Base-by-base conservation (phyloP, 2,797 vertebrate genomes). In the Darevskia mixta region DNA sequence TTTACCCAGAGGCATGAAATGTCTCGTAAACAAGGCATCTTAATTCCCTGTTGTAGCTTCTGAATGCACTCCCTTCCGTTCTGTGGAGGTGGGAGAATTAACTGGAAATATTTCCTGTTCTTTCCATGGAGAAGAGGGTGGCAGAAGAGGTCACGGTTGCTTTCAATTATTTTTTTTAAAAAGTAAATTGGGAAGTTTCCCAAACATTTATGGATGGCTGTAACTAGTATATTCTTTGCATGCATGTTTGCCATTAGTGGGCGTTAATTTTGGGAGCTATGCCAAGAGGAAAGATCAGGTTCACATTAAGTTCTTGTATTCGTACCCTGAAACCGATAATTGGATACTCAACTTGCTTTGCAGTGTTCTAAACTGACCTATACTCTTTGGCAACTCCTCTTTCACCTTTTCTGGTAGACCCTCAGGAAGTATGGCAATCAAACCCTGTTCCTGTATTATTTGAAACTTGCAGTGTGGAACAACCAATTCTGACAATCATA, bases 391-490 rank as follows among this genome's bases (percentile, higher is more conserved):
- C 87, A 85, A 86, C 92, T 92, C 85, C 86, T 92, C 91, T 94
- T 94, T 94, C 93, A 93, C 93, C 91, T 95, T 64, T 95, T 94
- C 90, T 93, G 88, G 29, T 93, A 80, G 92, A 75, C 91, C 87
- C 84, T 92, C 87, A 92, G 92, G 94, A 95, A 93, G 82, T 67
- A 79, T 92, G 91, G 89, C 93, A 94, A 92, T 94, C 87, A 93
- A 93, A 91, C 85, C 85, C 93, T 92, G 87, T 95, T 95, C 93
- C 94, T 94, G 89, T 94, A 94, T 86, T 83, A 91, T 93, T 95
- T 90, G 89, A 88, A 91, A 87, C 45, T 49, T 91, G 91, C 88
- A 87, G 78, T 89, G 58, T 93, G 86, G 91, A 92, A 93, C 93
- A 93, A 89, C 86, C 78, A 61, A 91, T 91, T 91, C n/a, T 95